Base-by-base conservation (phyloP, 2,113 vertebrate species). In the Aegithalos caudatus region DNA sequence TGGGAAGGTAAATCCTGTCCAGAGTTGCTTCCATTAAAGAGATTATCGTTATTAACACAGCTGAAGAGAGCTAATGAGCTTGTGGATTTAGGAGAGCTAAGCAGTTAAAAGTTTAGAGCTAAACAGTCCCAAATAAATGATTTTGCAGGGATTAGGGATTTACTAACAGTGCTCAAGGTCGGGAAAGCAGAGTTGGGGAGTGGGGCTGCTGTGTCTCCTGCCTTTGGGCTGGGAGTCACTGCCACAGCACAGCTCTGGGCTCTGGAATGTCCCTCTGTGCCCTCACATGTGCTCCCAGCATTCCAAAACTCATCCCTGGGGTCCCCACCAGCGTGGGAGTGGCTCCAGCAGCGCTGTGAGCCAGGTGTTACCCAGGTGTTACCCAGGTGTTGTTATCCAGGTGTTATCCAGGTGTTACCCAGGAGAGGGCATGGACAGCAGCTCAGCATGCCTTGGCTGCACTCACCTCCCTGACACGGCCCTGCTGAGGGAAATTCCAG, bases 51-150 rank as follows among this genome's bases (percentile, higher is more conserved):
- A 80, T 90, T 96, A 92, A 86, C 0, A 5, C 50, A 74, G 95
- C 71, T 66, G 67, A 86, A 48, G 45, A 14, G 67, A 73, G 71
- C 40, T 92, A 97, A 95, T 81, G 83, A 95, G 93, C 93, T 96
- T 95, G 92, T 56, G 74, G 90, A 51, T 85, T 88, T 85, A 90
- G n/a, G 27, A 37, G 45, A 0, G 9, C 58, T 95, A 54, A 91
- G 54, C 71, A 38, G 81, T 66, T 44, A 18, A 31, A 94, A 95
- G 82, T 90, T 96, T 50, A 16, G 42, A 7, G 6, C 64, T 76
- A 25, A 90, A 80, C 54, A 70, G 67, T 8, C 70, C 51, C 67
- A 86, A 96, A 51, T 51, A 86, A 86, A 58, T 62, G 13, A 93
- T 82, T 69, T 58, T 54, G 60, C 20, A n/a, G 51, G 67, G 88